Conservation (phyloP, 2,888 invertebrate genomes). For the Pocota personata region DNA sequence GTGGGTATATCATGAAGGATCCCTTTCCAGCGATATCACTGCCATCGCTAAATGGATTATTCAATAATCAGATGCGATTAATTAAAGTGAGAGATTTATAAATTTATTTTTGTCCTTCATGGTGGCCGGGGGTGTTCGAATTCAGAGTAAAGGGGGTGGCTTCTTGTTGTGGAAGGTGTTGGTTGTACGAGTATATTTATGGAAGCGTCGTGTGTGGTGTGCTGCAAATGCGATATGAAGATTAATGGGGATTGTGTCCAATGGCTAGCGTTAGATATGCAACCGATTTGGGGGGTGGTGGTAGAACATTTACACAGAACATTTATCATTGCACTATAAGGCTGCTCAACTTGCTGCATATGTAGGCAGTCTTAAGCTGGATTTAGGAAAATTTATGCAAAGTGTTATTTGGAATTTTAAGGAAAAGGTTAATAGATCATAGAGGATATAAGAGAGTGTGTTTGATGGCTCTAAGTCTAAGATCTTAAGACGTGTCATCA, state of each 20-base stretch:
- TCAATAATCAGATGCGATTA: slow-evolving; percentile 72
- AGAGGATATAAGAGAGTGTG: background rate
- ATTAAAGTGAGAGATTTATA: slow-evolving; percentile 57
- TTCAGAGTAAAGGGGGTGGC: background rate
- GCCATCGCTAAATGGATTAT: slow-evolving; percentile 51
- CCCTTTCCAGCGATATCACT: slow-evolving; percentile 19
- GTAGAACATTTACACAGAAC: background rate
- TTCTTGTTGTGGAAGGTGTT: slow-evolving; percentile 13
- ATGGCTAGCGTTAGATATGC: slow-evolving; percentile 26
- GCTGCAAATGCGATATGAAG: slow-evolving; percentile 46
- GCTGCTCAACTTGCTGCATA: background rate
- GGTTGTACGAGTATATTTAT: background rate
- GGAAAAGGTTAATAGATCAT: background rate
- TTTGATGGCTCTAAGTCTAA: background rate
- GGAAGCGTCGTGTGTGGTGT: slow-evolving; percentile 1
- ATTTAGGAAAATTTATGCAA: slow-evolving; percentile 7
- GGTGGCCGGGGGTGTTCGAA: background rate
- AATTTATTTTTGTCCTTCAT: slow-evolving; percentile 40
- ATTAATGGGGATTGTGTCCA: slow-evolving; percentile 53
- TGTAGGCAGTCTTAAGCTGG: slow-evolving; percentile 1
- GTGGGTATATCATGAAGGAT: background rate
- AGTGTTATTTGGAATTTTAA: background rate
- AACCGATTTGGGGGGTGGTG: background rate
- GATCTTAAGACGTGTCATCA: background rate
- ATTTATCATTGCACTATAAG: slow-evolving; percentile 23